phyloP scores from a whole-genome alignment of 2,113 vertebrate genomes.

The Hassar affinis region DNA sequence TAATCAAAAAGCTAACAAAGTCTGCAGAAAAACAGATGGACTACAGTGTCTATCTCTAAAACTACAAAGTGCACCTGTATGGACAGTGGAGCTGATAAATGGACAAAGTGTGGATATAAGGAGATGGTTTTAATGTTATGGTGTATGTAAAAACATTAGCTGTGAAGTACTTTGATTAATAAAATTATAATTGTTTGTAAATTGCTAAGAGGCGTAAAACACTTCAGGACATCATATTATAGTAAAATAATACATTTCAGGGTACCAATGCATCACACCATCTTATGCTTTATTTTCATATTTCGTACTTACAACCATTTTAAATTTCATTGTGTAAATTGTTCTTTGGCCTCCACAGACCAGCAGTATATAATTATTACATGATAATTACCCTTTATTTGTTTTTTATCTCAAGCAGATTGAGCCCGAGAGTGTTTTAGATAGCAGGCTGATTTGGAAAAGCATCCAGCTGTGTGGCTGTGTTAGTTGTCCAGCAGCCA shows the following conservation, averaged over 20 bases:
- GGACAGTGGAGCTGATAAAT: no score
- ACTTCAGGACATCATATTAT: background rate
- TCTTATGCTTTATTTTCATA: background rate
- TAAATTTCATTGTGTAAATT: background rate
- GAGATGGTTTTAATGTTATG: no score
- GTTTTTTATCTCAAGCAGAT: background rate
- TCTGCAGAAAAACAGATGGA: no score
- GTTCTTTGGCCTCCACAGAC: background rate
- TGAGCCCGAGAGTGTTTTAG: background rate
- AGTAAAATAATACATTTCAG: background rate
- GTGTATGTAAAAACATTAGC: no score
- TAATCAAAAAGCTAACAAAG: no score
- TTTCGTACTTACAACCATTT: background rate
- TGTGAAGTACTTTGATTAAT: background rate
- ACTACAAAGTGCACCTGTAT: no score
- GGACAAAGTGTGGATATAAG: no score
- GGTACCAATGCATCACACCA: background rate
- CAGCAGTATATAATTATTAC: background rate
- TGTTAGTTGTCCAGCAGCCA: background rate
- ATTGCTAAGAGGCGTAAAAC: background rate
- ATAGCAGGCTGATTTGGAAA: background rate
- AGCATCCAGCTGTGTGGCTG: background rate
- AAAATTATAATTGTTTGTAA: background rate
- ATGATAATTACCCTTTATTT: background rate
- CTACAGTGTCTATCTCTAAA: no score